Conservation (phyloP, 2,113 vertebrate species). For the Piaya cayana region DNA sequence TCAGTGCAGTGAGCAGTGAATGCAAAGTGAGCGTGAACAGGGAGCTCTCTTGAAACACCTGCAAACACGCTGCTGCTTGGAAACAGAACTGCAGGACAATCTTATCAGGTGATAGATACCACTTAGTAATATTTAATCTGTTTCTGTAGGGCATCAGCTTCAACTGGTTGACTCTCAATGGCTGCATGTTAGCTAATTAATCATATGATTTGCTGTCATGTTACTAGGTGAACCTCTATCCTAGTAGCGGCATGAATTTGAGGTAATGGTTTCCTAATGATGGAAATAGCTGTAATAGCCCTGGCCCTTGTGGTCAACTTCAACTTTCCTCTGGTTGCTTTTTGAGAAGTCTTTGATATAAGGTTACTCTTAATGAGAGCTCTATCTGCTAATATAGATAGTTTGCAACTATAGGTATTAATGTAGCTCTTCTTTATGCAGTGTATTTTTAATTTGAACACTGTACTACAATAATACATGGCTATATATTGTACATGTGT, state of each 20-base stretch:
- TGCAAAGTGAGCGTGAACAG: background rate
- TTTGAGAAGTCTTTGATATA: background rate
- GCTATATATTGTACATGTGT: background rate
- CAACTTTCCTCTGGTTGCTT: background rate
- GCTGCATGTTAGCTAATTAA: constrained; percentile 48
- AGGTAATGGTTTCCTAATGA: constrained; percentile 12
- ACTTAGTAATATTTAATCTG: background rate
- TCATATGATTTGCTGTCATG: constrained; percentile 16
- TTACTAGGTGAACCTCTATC: background rate
- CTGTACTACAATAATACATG: background rate
- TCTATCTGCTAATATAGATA: background rate
- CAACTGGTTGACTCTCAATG: background rate
- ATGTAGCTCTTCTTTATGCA: background rate
- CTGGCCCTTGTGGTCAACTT: background rate
- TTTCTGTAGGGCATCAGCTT: background rate
- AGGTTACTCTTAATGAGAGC: background rate
- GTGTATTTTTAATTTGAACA: background rate
- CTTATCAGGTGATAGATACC: background rate
- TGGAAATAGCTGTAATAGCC: background rate
- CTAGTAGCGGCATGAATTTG: constrained; percentile 16
- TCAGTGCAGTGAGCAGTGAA: background rate
- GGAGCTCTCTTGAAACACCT: background rate
- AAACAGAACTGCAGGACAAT: background rate
- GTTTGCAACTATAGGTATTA: background rate
- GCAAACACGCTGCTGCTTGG: background rate